These are phyloP conservation scores for Grus americana DNA, from an alignment of 2,113 vertebrate genomes.

Conservation along the genomic window DNA sequence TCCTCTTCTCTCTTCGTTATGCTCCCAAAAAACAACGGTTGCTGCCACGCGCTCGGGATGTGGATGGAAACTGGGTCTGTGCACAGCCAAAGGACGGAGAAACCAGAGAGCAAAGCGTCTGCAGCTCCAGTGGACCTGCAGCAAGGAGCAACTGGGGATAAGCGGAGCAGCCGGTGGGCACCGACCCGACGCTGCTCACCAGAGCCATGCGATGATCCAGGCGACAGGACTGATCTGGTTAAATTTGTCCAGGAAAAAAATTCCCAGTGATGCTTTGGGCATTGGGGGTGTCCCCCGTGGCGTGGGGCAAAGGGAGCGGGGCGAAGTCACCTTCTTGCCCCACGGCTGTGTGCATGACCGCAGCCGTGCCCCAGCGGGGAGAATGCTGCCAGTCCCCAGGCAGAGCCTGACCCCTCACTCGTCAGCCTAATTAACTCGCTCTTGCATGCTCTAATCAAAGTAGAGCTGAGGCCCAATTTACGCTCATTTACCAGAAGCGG, in stretches of 20 bases:
- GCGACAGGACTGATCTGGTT: rapidly evolving
- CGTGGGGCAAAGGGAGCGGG: neutral
- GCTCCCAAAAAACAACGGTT: neutral
- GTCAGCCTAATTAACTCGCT: neutral
- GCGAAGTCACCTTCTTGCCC: neutral
- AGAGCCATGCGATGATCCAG: rapidly evolving
- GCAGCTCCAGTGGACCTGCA: neutral
- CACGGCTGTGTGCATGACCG: rapidly evolving
- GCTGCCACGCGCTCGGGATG: rapidly evolving
- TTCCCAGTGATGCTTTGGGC: neutral
- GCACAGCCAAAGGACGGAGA: neutral
- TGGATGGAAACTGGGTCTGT: neutral
- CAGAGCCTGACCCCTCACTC: neutral
- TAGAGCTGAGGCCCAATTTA: neutral
- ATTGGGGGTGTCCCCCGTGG: rapidly evolving
- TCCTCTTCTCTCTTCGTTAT: rapidly evolving
- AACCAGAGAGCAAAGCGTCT: neutral
- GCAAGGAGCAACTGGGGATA: neutral
- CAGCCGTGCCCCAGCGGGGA: neutral
- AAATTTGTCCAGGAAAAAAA: neutral
- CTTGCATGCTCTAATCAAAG: neutral
- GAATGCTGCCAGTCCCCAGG: neutral
- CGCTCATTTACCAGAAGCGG: neutral
- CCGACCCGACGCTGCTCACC: rapidly evolving
- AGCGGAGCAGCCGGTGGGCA: rapidly evolving